Base-by-base conservation (phyloP, 2,797 vertebrate genomes). In the Sus cebifrons region DNA sequence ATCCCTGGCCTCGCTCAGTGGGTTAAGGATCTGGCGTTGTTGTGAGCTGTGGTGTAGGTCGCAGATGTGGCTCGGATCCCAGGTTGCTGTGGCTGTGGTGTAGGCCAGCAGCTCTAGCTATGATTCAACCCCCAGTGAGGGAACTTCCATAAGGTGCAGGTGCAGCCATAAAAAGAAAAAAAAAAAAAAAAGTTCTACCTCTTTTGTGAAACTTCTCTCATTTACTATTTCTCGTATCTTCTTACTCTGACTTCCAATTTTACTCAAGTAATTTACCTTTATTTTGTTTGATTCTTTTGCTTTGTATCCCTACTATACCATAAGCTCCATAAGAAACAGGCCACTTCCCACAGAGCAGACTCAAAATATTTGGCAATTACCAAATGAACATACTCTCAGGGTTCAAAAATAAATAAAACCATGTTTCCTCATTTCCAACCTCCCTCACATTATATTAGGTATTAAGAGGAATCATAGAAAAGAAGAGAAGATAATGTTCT, bases 351-450 rank as follows among this genome's bases (percentile, higher is more conserved):
- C 40, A 91, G 2, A 89, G 21, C n/a, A 70, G 15, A 96, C 21
- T 81, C 71, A 77, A 96, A 95, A 62, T 92, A 92, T 54, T 60
- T 95, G 64, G 49, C 84, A 95, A 79, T 36, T 92, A 89, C n/a
- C 93, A 95, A 97, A 95, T 60, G 32, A 93, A 71, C 25, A 92
- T 16, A 86, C 3, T 91, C 40, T 91, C 52, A 71, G 29, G 27
- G 91, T 95, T 89, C 56, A 67, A 77, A 92, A 56, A 65, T 12
- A 82, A 86, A 68, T 16, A 64, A 89, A 11, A 32, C 86, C 60
- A 12, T 6, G n/a, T 93, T 89, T 92, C 68, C 73, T 65, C 11
- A 97, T 71, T 94, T 64, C 23, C 23, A 82, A 83, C 11, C 25
- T 86, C 86, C n/a, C 27, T 91, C 83, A 93, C 10, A 60, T 67